Evolutionary conservation across 2,888 invertebrate species (phyloP).

Genomic region (Leptinotarsa rubiginosa): DNA sequence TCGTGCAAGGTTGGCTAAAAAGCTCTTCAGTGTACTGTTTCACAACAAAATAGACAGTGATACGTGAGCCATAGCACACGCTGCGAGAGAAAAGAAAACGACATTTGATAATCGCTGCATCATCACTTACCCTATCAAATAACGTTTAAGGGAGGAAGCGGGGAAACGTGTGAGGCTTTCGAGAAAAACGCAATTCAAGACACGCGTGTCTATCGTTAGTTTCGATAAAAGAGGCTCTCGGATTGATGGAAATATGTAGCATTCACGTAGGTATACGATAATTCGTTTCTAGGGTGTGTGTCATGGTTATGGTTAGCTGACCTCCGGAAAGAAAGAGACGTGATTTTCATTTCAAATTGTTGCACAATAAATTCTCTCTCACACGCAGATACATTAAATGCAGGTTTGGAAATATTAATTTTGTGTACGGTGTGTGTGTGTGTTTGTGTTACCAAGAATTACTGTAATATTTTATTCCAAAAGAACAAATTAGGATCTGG

Average conservation of each 20-base stretch:
- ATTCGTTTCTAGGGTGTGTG: background rate
- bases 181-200: background rate
- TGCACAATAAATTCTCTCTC: background rate
- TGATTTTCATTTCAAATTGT: background rate
- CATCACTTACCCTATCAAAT: conserved; percentile 1
- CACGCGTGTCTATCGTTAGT: background rate
- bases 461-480: no score
- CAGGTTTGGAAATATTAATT: no score
- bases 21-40: conserved; percentile 11
- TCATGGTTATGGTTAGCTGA: conserved; percentile 5
- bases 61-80: conserved; percentile 21
- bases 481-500: no score
- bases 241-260: background rate
- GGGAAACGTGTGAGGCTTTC: background rate
- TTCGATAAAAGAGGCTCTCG: conserved; percentile 1
- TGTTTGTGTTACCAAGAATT: no score
- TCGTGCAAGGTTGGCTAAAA: conserved; percentile 1
- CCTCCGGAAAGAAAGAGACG: background rate
- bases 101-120: conserved; percentile 3
- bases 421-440: no score
- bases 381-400: no score
- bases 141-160: conserved; percentile 2
- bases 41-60: conserved; percentile 15
- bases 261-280: background rate
- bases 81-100: conserved; percentile 1